These are phyloP conservation scores for Oxyscelio sp. DNA, from an alignment of 2,888 invertebrate species.

Conservation along the genomic window DNA sequence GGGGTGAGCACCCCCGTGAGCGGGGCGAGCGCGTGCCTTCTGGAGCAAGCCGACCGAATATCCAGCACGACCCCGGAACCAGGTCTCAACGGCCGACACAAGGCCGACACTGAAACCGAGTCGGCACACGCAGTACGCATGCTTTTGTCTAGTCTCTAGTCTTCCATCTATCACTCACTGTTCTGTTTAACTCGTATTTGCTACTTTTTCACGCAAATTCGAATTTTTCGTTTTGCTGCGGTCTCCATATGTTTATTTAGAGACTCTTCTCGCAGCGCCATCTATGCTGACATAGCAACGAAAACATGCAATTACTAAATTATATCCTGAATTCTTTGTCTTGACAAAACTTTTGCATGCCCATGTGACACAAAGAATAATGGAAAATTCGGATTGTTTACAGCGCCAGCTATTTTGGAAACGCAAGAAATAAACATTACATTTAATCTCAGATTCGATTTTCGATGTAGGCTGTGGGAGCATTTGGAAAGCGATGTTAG, in stretches of 20 bases:
- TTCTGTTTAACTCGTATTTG: constrained; percentile 16
- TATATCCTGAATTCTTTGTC: too few relatives aligned
- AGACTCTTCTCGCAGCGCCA: too few relatives aligned
- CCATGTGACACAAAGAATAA: too few relatives aligned
- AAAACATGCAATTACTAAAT: too few relatives aligned
- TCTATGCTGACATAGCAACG: too few relatives aligned
- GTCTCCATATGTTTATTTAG: too few relatives aligned
- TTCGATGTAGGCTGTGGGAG: too few relatives aligned
- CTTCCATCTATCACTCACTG: not conserved
- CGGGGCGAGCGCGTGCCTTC: constrained; percentile 84
- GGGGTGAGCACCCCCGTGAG: too few relatives aligned
- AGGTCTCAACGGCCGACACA: constrained; percentile 83
- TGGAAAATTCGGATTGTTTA: not conserved
- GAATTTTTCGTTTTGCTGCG: constrained; percentile 22
- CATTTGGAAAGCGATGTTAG: too few relatives aligned
- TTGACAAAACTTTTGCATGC: too few relatives aligned
- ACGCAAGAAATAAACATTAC: too few relatives aligned
- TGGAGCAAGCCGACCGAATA: constrained; percentile 86
- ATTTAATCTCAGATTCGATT: too few relatives aligned
- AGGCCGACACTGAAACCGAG: constrained; percentile 74
- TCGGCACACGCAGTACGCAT: constrained; percentile 87
- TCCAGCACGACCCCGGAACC: constrained; percentile 85
- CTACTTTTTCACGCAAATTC: constrained; percentile 33
- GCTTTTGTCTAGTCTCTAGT: constrained; percentile 82
- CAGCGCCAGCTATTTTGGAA: not conserved